These are phyloP conservation scores for Tachycineta bicolor DNA, from an alignment of 2,113 vertebrate genomes.

Conservation along the genomic window DNA sequence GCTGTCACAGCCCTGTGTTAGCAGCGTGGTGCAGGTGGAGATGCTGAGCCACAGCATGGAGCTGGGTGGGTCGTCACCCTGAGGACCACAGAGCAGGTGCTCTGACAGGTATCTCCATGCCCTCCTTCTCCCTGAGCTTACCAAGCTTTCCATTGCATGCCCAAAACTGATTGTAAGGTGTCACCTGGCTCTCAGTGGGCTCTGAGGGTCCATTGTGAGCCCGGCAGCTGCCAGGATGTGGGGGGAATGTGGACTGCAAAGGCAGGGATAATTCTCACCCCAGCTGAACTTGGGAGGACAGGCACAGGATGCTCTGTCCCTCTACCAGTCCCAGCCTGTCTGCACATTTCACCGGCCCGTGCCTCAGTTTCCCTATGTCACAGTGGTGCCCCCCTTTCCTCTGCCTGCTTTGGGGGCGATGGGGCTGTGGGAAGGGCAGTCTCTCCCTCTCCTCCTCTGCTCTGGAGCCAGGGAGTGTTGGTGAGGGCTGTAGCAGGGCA, in stretches of 20 bases:
- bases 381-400: accelerated
- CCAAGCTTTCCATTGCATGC: neutral
- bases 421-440: neutral
- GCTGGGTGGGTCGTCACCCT: accelerated
- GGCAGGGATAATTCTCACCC: neutral
- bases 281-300: neutral
- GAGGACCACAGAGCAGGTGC: neutral
- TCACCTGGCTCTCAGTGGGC: accelerated
- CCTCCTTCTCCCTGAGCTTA: accelerated
- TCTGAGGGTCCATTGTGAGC: accelerated
- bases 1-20: neutral
- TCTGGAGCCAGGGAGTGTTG: accelerated
- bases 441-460: neutral
- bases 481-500: neutral
- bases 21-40: neutral
- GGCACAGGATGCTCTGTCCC: neutral
- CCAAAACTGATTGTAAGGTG: neutral
- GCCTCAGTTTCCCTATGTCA: neutral
- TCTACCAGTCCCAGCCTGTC: neutral
- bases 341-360: accelerated
- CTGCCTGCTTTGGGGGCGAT: no score
- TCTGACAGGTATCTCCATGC: neutral
- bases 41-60: neutral
- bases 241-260: neutral
- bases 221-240: accelerated